phyloP scores from a whole-genome alignment of 2,888 invertebrate genomes.

The Halictus ligatus region DNA sequence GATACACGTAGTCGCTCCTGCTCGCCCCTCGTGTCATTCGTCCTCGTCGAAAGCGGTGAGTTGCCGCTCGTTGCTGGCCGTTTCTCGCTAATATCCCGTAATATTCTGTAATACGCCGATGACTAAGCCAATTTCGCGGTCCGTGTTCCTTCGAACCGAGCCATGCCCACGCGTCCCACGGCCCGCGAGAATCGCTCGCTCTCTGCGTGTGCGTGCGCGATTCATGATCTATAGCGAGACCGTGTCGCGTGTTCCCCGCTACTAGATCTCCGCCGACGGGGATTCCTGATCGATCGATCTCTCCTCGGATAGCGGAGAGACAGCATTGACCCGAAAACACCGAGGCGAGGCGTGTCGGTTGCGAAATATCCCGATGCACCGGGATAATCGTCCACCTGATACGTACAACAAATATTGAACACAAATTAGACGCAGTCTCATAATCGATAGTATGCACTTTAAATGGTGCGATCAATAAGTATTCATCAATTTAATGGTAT shows the following conservation, averaged over 20 bases:
- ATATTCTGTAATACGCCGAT: conserved; percentile 72
- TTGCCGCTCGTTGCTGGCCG: conserved; percentile 33
- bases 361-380: neutral
- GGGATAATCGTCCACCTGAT: neutral
- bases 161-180: conserved; percentile 27
- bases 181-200: conserved; percentile 5
- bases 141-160: conserved; percentile 38
- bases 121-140: conserved; percentile 76
- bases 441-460: no score
- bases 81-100: conserved; percentile 69
- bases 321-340: conserved; percentile 9
- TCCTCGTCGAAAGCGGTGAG: conserved; percentile 44
- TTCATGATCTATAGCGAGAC: conserved; percentile 1
- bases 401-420: no score
- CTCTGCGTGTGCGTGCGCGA: neutral
- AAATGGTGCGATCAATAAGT: no score
- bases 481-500: no score
- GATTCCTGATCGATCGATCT: conserved; percentile 27
- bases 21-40: conserved; percentile 31
- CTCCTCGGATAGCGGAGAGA: neutral
- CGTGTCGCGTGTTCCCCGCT: conserved; percentile 16
- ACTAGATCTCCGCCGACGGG: neutral
- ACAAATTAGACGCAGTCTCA: no score
- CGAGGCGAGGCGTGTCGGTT: neutral
- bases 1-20: conserved; percentile 47